Base-by-base conservation (phyloP, 2,797 vertebrate species). In the Sternarchorhynchus goeldii region DNA sequence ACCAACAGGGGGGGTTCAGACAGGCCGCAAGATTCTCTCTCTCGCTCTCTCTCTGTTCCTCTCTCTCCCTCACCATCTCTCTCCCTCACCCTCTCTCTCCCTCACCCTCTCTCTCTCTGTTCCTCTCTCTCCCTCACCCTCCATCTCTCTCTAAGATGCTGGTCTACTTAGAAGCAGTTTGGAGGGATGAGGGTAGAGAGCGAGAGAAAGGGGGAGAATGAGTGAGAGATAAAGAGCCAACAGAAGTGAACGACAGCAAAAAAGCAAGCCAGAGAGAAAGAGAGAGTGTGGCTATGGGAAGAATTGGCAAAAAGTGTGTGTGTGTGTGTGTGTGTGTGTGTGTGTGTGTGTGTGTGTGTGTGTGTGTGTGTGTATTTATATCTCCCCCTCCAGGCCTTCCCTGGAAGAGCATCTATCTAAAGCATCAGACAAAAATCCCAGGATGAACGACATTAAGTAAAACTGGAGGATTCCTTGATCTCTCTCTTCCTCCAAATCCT, bases 1-100 rank as follows among this genome's bases (percentile, higher is more conserved):
- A 32, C 64, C 76, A 60, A 41, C 59, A 60, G 68, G 32, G 76
- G 76, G 76, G 76, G 72, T 82, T 65, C 83, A 78, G 36, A 66
- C 65, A 71, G 71, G 31, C 77, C 78, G 45, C 77, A 62, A 63
- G 39, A 36, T 25, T 70, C 34, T 62, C 55, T 76, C 41, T 58
- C 67, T 75, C 67, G 32, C 63, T 67, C 25, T 63, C 57, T 45
- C 68, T 73, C 60, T 62, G 53, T 53, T 25, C 67, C 56, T 68
- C 69, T 62, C 79, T 53, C 69, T 55, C 62, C 2, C 71, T 31
- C 31, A 41, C 39, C 16, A 55, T 25, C 64, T 36, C 25, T 16
- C 62, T 75, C 73, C 6, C 39, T 68, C 59, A 34, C 18, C 62
- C 39, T 74, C 34, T 62, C 55, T 73, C 25, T 58, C 67, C 66